Evolutionary conservation across 1,140 invertebrate genomes (phyloP), one percentile per base, ranked within the genome.

Genomic region (Drosophila nikananu): DNA sequence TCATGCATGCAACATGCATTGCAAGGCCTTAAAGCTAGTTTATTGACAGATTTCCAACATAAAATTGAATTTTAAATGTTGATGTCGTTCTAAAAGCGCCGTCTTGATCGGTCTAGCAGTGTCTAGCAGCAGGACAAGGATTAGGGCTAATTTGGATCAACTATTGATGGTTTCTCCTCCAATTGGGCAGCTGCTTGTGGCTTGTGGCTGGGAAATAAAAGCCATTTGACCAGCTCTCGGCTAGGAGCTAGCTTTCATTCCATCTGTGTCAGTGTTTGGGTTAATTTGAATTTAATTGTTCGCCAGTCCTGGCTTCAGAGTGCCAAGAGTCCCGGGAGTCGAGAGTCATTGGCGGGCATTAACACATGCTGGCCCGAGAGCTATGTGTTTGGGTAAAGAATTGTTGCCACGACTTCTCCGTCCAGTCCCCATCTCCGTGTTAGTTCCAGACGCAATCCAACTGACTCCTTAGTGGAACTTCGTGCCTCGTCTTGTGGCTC

Each of bases 341-440:
- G 54, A 35, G 54, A 73, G 46, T 70, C 67, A 68, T 52, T 49
- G 67, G 52, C 62, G 67, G 54, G 52, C 81, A 87, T 87, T 87
- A 87, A 81, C 84, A 89, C 84, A 83, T 81, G 81, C 42, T 21
- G 65, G 37, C 27, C 49, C 55, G 35, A 32, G 65, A 52, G 61
- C 84, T 81, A 89, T 90, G 84, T 87, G 84, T 87, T 89, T 89
- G 81, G 62, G 55, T 90, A 81, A 87, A 90, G 80, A 81, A 89
- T 81, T 67, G 77, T 81, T 46, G 73, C 51, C 66, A 64, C 72
- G 57, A 51, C 62, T 57, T 37, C 42, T 61, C 23, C 52, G 44
- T 44, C 42, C 48, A 62, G 27, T 49, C 17, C 57, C 60, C 32
- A 13, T 30, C 25, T 30, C 49, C 19, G 51, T 15, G 6, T 54